These are phyloP conservation scores for Heliothis subflexa DNA, from an alignment of 1,140 invertebrate genomes.

Conservation along the genomic window DNA sequence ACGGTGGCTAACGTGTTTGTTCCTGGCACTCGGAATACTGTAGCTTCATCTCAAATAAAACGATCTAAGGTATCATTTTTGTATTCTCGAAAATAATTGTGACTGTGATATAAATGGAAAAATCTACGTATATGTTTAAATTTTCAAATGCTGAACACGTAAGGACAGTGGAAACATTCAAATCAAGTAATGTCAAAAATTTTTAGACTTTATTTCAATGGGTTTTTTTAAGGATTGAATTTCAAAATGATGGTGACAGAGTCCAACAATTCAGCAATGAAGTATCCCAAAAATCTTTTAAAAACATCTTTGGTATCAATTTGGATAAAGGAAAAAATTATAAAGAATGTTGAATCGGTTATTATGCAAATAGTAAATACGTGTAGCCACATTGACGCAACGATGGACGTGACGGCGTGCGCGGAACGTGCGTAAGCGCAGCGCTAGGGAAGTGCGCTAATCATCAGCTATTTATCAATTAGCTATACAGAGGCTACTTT, in stretches of 20 bases:
- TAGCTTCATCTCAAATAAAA: background rate
- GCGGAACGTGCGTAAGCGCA: conserved; percentile 27
- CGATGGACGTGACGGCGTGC: conserved; percentile 48
- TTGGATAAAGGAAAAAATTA: conserved; percentile 5
- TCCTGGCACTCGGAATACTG: conserved; percentile 7
- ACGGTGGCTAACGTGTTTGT: conserved; percentile 5
- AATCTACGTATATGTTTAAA: too few relatives aligned
- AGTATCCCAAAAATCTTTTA: too few relatives aligned
- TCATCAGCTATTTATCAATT: conserved; percentile 43
- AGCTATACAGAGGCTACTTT: conserved; percentile 33
- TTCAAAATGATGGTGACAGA: too few relatives aligned
- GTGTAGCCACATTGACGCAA: conserved; percentile 47
- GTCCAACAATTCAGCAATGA: too few relatives aligned
- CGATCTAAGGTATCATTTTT: background rate
- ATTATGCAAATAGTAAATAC: conserved; percentile 56
- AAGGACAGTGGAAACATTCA: background rate
- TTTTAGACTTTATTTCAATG: too few relatives aligned
- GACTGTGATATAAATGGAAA: background rate
- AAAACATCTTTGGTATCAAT: background rate
- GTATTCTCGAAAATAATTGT: background rate
- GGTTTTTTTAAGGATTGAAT: too few relatives aligned
- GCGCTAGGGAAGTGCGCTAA: conserved; percentile 40
- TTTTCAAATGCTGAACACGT: too few relatives aligned
- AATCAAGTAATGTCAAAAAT: background rate
- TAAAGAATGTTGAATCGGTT: conserved; percentile 50